Base-by-base conservation (phyloP, 2,888 invertebrate genomes). In the Eupithecia dodoneata region DNA sequence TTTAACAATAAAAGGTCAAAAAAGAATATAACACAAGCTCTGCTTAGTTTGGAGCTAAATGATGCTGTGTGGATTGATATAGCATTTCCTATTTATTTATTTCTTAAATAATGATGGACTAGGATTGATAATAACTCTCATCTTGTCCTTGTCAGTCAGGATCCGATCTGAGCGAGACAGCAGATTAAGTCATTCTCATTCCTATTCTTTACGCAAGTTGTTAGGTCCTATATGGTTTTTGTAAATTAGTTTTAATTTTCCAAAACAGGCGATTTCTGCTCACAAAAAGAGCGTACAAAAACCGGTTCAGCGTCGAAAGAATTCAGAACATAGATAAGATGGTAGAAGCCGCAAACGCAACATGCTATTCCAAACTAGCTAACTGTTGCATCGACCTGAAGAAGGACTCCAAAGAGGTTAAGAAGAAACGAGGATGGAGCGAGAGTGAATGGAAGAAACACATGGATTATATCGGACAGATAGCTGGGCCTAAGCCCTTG, bases 361-460 rank as follows among this genome's bases (percentile, higher is more conserved):
- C 94, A 0, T 82, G 85, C 41, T 95, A 94, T 81, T 85, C 93
- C 0, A 95, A 95, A 76, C 83, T 94, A 2, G 94, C 94, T 0
- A 93, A 91, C 81, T 91, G 91, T 75, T 85, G 87, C 2, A 72
- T 94, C 3, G 93, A 93, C 73, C 84, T 93, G 0, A 94, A 92
- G 85, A 92, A 90, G 18, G 92, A 92, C 10, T 81, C 83, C 0
- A 92, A 91, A 77, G 92, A 93, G 0, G 76, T 87, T 0, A 93
- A 89, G 82, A 93, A 91, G 85, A 93, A 90, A 80, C 85, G 84
- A 5, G 91, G 88, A 0, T 94, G 94, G 94, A 84, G 90, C 0
- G 91, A 93, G 76, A 89, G 88, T 41, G 94, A 94, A 4, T 94
- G 94, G 94, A 94, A 93, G 84, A 93, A 93, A 76, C 95, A 94